Conservation (phyloP, 2,113 vertebrate genomes). For the Anguilla japonica region DNA sequence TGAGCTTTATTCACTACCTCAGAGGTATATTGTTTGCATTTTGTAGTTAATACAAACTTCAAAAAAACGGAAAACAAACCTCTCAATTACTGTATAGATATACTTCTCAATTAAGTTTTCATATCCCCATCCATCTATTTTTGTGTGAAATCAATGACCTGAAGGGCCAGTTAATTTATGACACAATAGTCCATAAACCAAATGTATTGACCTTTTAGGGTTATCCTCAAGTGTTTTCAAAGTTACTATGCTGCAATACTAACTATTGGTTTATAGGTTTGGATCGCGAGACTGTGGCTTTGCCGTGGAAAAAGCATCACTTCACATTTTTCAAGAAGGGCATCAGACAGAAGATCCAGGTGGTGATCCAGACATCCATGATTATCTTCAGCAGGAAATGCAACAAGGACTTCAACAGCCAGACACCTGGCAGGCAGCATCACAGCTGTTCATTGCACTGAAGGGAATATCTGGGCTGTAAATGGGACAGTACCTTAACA, state of each 20-base stretch:
- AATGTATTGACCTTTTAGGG: no score
- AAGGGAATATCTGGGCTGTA: neutral
- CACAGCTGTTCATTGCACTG: neutral
- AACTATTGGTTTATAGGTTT: constrained; percentile 26
- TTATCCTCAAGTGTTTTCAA: neutral
- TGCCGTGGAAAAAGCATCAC: constrained; percentile 15
- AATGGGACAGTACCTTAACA: neutral
- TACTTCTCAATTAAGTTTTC: no score
- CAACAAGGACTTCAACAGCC: neutral
- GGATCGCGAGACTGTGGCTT: constrained; percentile 39
- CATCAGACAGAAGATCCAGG: neutral
- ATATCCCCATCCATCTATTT: no score
- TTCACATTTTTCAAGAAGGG: constrained; percentile 31
- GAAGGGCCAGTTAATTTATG: no score
- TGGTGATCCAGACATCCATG: neutral
- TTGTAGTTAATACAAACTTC: no score
- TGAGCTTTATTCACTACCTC: constrained; percentile 33
- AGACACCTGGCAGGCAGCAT: neutral
- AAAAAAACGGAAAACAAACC: neutral
- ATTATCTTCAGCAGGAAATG: neutral
- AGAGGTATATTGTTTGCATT: no score
- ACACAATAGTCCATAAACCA: no score
- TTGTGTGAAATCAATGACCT: no score
- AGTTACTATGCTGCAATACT: constrained; percentile 11
- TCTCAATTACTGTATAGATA: neutral